These are phyloP conservation scores for Sinopyrophorus schimmeli DNA, from an alignment of 2,888 invertebrate species.

Conservation along the genomic window DNA sequence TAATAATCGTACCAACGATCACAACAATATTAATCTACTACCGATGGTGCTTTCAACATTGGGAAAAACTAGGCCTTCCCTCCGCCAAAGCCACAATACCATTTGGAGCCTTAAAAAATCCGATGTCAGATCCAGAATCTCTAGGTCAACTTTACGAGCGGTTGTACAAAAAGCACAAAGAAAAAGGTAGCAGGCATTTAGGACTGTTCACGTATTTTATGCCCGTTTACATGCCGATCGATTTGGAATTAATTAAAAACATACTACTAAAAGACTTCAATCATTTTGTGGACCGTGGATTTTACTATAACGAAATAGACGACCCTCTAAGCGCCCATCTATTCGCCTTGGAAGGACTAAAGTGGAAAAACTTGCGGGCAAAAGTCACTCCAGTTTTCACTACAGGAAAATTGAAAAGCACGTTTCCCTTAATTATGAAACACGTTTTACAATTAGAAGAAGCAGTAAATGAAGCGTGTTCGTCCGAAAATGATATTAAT, in stretches of 20 bases:
- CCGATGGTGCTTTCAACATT: no score
- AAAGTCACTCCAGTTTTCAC: slow-evolving; percentile 1
- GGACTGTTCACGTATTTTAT: not conserved
- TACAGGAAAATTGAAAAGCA: no score
- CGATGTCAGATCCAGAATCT: not conserved
- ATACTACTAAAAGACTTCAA: not conserved
- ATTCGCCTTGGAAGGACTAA: not conserved
- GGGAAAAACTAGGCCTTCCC: no score
- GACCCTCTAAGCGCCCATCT: not conserved
- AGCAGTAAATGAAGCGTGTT: not conserved
- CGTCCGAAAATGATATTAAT: not conserved
- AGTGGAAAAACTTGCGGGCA: not conserved
- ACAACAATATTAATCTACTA: no score
- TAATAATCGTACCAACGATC: no score
- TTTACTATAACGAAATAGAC: no score
- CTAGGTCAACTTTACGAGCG: not conserved
- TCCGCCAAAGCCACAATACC: not conserved
- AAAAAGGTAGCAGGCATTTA: not conserved
- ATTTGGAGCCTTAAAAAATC: not conserved
- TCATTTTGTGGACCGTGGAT: no score
- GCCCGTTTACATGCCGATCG: not conserved
- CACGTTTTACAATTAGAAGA: not conserved
- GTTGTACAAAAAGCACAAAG: not conserved
- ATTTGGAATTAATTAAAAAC: not conserved
- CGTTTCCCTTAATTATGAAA: not conserved